phyloP scores from a whole-genome alignment of 2,113 vertebrate species.

The Paratilapia polleni region DNA sequence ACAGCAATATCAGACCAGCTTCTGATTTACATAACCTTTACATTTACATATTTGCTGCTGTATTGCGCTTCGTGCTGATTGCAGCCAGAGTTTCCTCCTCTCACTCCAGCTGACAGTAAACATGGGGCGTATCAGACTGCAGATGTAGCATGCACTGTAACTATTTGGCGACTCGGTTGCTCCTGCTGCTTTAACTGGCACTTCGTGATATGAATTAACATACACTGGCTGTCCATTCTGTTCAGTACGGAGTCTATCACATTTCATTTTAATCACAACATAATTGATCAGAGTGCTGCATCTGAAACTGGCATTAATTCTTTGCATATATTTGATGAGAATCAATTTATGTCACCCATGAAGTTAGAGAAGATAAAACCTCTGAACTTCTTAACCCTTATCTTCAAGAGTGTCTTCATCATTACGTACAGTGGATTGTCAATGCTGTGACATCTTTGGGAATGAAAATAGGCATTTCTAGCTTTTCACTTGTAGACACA shows the following conservation, averaged over 20 bases:
- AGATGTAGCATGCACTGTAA: not conserved
- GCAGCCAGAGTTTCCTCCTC: not conserved
- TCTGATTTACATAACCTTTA: not conserved
- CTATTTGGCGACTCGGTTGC: too few relatives aligned
- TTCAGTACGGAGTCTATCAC: not conserved
- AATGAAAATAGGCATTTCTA: too few relatives aligned
- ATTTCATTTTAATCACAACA: too few relatives aligned
- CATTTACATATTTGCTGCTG: not conserved
- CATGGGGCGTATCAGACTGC: not conserved
- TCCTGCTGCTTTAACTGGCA: not conserved
- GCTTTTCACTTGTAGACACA: too few relatives aligned
- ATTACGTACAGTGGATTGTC: not conserved
- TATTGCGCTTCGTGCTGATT: not conserved
- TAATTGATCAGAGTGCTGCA: too few relatives aligned
- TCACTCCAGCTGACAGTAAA: not conserved
- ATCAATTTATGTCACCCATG: not conserved
- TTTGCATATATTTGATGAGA: too few relatives aligned
- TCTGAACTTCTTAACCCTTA: not conserved
- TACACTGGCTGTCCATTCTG: not conserved
- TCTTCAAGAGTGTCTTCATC: not conserved
- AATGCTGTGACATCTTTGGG: too few relatives aligned
- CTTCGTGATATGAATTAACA: not conserved
- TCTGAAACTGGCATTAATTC: too few relatives aligned
- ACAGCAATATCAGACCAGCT: not conserved
- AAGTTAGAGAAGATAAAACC: not conserved